Base-by-base conservation (phyloP, 1,140 invertebrate genomes). In the Argopecten irradians region DNA sequence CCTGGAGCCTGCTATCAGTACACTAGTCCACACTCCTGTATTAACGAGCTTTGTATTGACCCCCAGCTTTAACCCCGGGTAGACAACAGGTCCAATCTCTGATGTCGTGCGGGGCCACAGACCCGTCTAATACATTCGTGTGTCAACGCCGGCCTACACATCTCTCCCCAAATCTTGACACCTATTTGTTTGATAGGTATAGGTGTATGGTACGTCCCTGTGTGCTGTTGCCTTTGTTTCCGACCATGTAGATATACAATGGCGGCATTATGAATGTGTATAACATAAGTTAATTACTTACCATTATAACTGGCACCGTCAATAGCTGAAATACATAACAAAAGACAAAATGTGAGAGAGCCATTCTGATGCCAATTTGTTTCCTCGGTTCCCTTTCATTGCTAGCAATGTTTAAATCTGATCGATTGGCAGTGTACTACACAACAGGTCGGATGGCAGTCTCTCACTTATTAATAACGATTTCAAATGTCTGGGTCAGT, bases 121-220 rank as follows among this genome's bases (percentile, higher is more conserved):
- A 71, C 55, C n/a, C 55, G 55, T 71, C 8, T 28, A 71, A 71
- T 71, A 71, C 22, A 71, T 11, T 28, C n/a, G 22, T 28, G 22
- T 71, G 55, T 71, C 55, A 71, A 71, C 55, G 55, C 55, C 55
- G 55, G 28, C 3, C 1, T 71, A 71, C 55, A 71, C 55, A 71
- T 71, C 55, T 71, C n/a, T 71, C 55, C n/a, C 55, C 55, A n/a
- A 71, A 71, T 71, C 55, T 71, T 71, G 55, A 71, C 55, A 71
- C 55, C 55, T 71, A 71, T 71, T 71, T 71, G 55, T 71, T 71
- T 71, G 55, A n/a, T 71, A 3, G 9, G 3, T 71, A 71, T 28
- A 71, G n/a, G n/a, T 71, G 55, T 71, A 71, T 71, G 55, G 55
- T 71, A 71, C 43, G 55, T 71, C 55, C n/a, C 16, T 71, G 55